Base-by-base conservation (phyloP, 2,797 vertebrate genomes). In the Clarias laeviceps region DNA sequence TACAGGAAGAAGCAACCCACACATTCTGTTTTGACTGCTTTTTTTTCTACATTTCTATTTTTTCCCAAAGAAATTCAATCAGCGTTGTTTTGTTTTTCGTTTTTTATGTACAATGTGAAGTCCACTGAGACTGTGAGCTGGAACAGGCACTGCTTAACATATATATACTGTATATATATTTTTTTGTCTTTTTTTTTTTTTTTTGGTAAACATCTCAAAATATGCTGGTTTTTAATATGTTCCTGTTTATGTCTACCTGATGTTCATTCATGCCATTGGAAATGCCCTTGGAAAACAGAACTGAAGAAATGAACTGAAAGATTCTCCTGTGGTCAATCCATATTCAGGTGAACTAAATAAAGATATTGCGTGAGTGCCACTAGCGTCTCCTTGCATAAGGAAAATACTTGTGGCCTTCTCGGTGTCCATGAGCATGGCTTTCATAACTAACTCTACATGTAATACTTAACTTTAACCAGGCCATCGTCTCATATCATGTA, bases 81-180 rank as follows among this genome's bases (percentile, higher is more conserved):
- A 77, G 72, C 87, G 70, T 85, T 95, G n/a, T 76, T 61, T 59
- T 73, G 45, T 74, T 79, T 79, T 95, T 95, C 95, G 97, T 96
- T 97, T 50, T 92, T 97, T 97, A 97, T 97, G 97, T 97, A 99
- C 97, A 99, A 97, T 95, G 96, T 96, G 93, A 97, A 97, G 96
- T 97, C 95, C 96, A 96, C 96, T 96, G 96, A 97, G 96, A 96
- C 95, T 96, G 96, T 97, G 96, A 98, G 97, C 97, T 96, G 95
- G 95, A 97, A 97, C 97, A 99, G 97, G 98, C 98, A 99, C 97
- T 98, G 97, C 96, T 97, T 97, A 96, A 86, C 96, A 97, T 96
- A 96, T 81, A 81, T 84, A 81, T 84, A 87, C 45, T 73, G 96
- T 96, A 96, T 95, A 82, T 88, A 82, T 88, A 88, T 80, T 87